Evolutionary conservation across 2,888 invertebrate species (phyloP), one percentile per base, ranked within the genome.

Genomic region (Ectropis crepuscularia): DNA sequence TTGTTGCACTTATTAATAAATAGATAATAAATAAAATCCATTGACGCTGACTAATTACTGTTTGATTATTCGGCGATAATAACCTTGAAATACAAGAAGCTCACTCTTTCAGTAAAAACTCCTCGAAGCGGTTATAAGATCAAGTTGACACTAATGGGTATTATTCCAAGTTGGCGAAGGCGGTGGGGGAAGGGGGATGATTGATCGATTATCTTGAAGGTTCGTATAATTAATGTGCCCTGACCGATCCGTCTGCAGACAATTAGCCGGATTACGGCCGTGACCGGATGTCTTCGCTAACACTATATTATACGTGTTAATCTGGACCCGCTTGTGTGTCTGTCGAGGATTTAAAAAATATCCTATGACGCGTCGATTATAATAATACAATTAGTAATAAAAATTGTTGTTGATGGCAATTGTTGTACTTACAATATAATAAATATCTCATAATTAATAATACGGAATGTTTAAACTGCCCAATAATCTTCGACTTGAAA

Each of bases 211-310:
- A 76, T 73, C 78, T 75, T 70, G 74, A 76, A 79, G 77, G 72
- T 75, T 76, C 72, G 75, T 82, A 80, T 88, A 89, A 89, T 88
- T 89, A 88, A 88, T 85, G 88, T 81, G 77, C 71, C 72, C 78
- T 81, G 81, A 79, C 80, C 80, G 79, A 75, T 76, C 73, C 70
- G 72, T 71, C 76, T 77, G 73, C 68, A 72, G 77, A 82, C 83
- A 82, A 82, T 81, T 79, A 80, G 71, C 69, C 70, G 73, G 71
- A 76, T 78, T 79, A 74, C 72, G 72, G 69, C 70, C 69, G 39
- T 69, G 72, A 69, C 69, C 71, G 68, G 68, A 68, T 68, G 73
- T 66, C 69, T 65, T 70, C 68, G 63, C 48, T 28, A 39, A 64
- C 55, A 55, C 48, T 42, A n/a, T 16, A 47, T n/a, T 55, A 54